These are phyloP conservation scores for Dicerorhinus sumatrensis DNA, from an alignment of 2,113 vertebrate species.

Conservation along the genomic window DNA sequence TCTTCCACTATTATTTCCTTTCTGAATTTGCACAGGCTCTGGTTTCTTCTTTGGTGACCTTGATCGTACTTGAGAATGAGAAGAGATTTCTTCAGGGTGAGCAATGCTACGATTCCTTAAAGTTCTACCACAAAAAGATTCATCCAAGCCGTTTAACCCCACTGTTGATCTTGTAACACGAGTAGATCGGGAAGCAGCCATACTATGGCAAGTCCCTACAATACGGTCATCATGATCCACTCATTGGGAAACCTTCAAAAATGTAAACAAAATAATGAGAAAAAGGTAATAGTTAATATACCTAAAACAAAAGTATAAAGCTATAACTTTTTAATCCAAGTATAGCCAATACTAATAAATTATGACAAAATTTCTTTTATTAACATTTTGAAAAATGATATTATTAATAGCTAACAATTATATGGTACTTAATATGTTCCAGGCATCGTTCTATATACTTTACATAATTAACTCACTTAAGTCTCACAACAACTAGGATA, in stretches of 20 bases:
- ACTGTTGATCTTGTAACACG: constrained; percentile 99
- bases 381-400: constrained; percentile 64
- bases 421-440: neutral
- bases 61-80: constrained; percentile 93
- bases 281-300: constrained; percentile 80
- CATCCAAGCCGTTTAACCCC: constrained; percentile 99
- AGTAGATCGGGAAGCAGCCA: constrained; percentile 99
- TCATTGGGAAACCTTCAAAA: constrained; percentile 95
- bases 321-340: constrained; percentile 75
- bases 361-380: constrained; percentile 45
- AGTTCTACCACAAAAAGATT: constrained; percentile 99
- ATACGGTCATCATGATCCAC: constrained; percentile 97
- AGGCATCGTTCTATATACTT: constrained; percentile 8
- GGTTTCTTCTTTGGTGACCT: constrained; percentile 98
- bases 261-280: constrained; percentile 86
- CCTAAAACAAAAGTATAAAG: constrained; percentile 67
- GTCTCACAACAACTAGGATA: constrained; percentile 28
- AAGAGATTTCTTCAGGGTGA: constrained; percentile 95
- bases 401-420: constrained; percentile 46
- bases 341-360: constrained; percentile 71
- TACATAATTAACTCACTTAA: constrained; percentile 38
- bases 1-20: constrained; percentile 89
- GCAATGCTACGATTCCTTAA: constrained; percentile 99
- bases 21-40: constrained; percentile 89
- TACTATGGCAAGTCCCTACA: constrained; percentile 97